Evolutionary conservation across 2,113 vertebrate species (phyloP).

Genomic region (Toxostoma redivivum): DNA sequence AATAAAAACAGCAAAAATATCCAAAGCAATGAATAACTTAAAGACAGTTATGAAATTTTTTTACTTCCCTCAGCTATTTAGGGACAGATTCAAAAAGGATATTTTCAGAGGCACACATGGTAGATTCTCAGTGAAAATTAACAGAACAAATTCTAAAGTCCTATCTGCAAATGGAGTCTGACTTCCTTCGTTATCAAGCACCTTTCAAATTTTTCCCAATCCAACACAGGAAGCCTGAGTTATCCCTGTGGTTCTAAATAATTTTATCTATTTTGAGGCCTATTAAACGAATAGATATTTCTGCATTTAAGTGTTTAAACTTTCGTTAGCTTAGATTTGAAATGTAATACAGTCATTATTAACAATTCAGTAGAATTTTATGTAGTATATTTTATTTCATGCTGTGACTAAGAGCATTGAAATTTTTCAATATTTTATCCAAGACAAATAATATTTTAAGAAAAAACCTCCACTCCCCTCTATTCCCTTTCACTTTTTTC

Average conservation of each 20-base stretch:
- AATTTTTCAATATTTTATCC: background rate
- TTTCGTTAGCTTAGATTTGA: background rate
- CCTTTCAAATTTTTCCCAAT: background rate
- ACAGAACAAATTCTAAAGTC: background rate
- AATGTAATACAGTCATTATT: background rate
- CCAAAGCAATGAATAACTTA: background rate
- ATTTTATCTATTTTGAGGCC: background rate
- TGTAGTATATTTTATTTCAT: conserved; percentile 71
- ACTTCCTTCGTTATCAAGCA: background rate
- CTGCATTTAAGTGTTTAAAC: background rate
- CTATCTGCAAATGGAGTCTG: background rate
- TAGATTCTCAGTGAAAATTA: background rate
- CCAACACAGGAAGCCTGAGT: background rate
- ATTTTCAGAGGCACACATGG: conserved; percentile 29
- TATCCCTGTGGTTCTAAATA: background rate
- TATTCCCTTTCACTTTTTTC: background rate
- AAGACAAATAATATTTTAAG: background rate
- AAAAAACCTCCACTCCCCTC: background rate
- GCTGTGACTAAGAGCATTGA: conserved; percentile 46
- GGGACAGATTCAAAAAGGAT: background rate
- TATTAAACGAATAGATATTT: background rate
- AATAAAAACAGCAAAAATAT: background rate
- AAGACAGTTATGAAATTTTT: background rate
- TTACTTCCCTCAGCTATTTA: conserved; percentile 21
- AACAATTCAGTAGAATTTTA: conserved; percentile 7